Conservation (phyloP, 2,888 invertebrate genomes). For the Torymus auratus region DNA sequence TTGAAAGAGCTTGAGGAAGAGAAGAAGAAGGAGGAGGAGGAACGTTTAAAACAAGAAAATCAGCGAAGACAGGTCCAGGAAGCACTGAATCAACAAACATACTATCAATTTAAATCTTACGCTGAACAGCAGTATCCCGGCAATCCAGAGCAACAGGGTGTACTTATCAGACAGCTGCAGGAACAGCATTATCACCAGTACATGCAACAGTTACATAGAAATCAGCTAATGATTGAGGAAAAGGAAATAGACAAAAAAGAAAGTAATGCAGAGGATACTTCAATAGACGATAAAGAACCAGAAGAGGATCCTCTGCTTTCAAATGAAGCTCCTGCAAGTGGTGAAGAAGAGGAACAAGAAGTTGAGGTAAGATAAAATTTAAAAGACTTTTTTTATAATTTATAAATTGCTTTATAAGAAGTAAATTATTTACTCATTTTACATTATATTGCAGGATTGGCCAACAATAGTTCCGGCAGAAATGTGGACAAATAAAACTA, state of each 20-base stretch:
- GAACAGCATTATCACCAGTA: conserved; percentile 99
- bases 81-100: conserved; percentile 96
- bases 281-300: conserved; percentile 63
- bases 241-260: conserved; percentile 67
- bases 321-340: conserved; percentile 55
- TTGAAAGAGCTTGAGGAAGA: conserved; percentile 77
- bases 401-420: too few species aligned
- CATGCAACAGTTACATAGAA: conserved; percentile 91
- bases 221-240: conserved; percentile 72
- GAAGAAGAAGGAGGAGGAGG: conserved; percentile 80
- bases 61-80: conserved; percentile 92
- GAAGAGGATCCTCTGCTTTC: conserved; percentile 60
- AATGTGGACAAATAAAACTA: conserved; percentile 97
- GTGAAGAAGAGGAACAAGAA: conserved; percentile 68
- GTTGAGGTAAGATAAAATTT: too few species aligned
- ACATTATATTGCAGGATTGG: conserved; percentile 70
- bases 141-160: conserved; percentile 93
- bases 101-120: conserved; percentile 91
- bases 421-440: not conserved
- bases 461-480: conserved; percentile 85
- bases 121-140: conserved; percentile 94
- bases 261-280: conserved; percentile 63
- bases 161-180: conserved; percentile 95
- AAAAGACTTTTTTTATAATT: too few species aligned
- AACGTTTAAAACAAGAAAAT: conserved; percentile 81